A percentile compares a stretch with the other conserved stretches of the same genome.
Evolutionary conservation across 2,797 vertebrate genomes (phyloP).

Genomic region (Notamacropus eugenii): DNA sequence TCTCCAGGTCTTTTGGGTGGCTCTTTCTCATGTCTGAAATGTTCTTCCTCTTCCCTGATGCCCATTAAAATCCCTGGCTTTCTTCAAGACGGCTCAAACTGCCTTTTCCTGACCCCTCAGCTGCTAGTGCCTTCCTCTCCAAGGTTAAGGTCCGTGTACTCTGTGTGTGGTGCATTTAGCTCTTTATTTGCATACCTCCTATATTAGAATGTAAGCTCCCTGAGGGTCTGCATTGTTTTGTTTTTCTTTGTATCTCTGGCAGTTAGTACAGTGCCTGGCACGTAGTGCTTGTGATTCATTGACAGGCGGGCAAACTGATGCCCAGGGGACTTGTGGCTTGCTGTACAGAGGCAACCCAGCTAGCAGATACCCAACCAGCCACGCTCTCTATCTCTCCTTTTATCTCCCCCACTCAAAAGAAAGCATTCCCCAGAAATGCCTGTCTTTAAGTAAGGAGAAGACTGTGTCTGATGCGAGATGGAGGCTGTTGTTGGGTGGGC

Average conservation of each 20-base stretch:
- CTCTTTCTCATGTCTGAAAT: not conserved
- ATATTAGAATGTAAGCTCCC: not conserved
- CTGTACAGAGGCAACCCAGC: not conserved
- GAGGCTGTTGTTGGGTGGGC: not conserved
- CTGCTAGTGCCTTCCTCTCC: not conserved
- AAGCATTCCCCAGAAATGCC: not conserved
- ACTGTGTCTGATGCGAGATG: fast-evolving
- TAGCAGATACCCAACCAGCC: not conserved
- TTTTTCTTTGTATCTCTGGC: not conserved
- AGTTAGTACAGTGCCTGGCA: not conserved
- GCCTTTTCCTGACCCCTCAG: not conserved
- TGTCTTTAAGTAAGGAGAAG: not conserved
- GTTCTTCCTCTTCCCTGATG: not conserved
- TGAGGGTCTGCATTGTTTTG: not conserved
- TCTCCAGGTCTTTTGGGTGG: not conserved
- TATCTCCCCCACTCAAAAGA: not conserved
- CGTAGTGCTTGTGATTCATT: not conserved
- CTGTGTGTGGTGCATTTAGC: not conserved
- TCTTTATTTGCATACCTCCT: not conserved
- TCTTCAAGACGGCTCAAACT: not conserved
- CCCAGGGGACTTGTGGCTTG: not conserved
- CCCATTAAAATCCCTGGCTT: not conserved
- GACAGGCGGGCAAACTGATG: not conserved
- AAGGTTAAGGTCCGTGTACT: not conserved
- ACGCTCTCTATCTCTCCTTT: not conserved